Evolutionary conservation across 2,113 vertebrate species (phyloP).

Genomic region (Vidua macroura): DNA sequence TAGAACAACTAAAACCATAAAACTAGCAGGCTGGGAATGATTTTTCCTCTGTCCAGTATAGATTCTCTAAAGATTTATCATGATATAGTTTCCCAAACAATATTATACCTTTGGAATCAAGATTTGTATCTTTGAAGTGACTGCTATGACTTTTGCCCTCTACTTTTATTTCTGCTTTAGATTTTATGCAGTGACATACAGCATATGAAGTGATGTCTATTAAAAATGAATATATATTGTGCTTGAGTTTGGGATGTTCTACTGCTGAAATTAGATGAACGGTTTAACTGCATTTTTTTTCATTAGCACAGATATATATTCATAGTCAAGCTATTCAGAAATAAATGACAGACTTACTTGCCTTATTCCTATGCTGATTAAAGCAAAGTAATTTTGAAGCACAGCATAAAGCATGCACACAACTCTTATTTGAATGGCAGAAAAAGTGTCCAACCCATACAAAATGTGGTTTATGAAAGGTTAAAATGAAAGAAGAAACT

Average conservation of each 20-base stretch:
- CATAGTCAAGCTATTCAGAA: background rate
- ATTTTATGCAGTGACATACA: background rate
- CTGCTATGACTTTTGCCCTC: background rate
- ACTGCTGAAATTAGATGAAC: background rate
- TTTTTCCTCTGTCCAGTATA: background rate
- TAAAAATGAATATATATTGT: background rate
- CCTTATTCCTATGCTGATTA: background rate
- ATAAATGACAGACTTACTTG: background rate
- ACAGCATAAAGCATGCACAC: background rate
- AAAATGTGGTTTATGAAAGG: background rate
- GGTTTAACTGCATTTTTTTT: background rate
- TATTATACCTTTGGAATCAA: background rate
- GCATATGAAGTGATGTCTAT: background rate
- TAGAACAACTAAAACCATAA: background rate
- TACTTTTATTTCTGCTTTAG: background rate
- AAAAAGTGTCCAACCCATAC: background rate
- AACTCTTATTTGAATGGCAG: background rate
- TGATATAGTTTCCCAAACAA: background rate
- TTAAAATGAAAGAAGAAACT: background rate
- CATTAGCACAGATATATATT: background rate
- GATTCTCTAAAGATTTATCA: background rate
- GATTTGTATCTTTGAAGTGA: background rate
- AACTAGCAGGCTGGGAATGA: background rate
- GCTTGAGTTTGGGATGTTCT: background rate
- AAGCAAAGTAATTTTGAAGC: background rate